Conservation (phyloP, 2,113 vertebrate genomes). For the Setophaga coronata region DNA sequence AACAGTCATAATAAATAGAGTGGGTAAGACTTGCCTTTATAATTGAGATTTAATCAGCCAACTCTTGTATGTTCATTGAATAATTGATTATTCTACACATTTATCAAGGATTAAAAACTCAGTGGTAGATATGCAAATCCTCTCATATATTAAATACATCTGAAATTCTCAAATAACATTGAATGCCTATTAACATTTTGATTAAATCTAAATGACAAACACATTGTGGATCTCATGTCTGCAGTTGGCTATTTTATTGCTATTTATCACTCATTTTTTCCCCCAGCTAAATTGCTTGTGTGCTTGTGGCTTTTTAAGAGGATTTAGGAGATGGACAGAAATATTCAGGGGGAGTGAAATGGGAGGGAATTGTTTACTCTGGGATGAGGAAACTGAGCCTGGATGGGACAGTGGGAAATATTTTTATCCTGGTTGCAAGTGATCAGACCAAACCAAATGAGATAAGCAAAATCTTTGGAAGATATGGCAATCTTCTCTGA, state of each 20-base stretch:
- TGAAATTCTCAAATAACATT: conserved; percentile 24
- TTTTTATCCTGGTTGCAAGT: neutral
- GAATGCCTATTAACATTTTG: conserved; percentile 44
- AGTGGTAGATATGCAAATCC: conserved; percentile 56
- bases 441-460: neutral
- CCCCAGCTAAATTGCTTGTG: neutral
- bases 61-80: conserved; percentile 54
- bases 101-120: conserved; percentile 68
- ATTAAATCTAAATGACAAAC: conserved; percentile 12
- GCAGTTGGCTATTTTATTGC: neutral
- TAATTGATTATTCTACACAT: conserved; percentile 64
- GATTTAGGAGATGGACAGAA: neutral
- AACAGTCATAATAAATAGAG: conserved; percentile 60
- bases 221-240: neutral
- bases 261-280: neutral
- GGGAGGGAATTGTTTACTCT: neutral
- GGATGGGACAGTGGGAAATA: neutral
- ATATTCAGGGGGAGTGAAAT: neutral
- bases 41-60: conserved; percentile 69
- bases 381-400: neutral
- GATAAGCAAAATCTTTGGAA: neutral
- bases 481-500: neutral
- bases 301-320: neutral
- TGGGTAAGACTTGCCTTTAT: conserved; percentile 50
- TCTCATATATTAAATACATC: neutral